Percentiles rank a stretch among this genome's conserved stretches.
Evolutionary conservation across 2,888 invertebrate species (phyloP).

Genomic region (Celastrina argiolus): DNA sequence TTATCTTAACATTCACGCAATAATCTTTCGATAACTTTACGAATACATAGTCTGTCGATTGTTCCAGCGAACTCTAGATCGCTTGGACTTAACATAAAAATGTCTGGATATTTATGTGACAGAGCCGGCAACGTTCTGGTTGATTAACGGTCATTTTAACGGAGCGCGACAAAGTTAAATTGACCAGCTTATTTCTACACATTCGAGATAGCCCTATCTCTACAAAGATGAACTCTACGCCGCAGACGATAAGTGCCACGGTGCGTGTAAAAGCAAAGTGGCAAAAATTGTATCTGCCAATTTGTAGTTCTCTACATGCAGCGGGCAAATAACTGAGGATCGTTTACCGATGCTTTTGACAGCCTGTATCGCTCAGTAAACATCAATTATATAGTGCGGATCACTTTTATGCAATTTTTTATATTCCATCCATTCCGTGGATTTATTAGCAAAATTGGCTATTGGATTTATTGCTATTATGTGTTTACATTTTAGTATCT

Average conservation of each 20-base stretch:
- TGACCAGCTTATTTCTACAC: constrained; percentile 43
- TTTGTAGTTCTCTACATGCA: constrained; percentile 54
- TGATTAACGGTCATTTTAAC: constrained; percentile 25
- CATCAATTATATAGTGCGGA: constrained; percentile 47
- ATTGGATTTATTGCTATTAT: background rate
- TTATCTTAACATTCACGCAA: too few relatives aligned
- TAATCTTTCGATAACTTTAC: too few relatives aligned
- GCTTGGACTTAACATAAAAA: background rate
- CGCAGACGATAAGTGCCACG: constrained; percentile 25
- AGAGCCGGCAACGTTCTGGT: constrained; percentile 13
- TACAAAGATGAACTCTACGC: constrained; percentile 35
- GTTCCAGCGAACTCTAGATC: too few relatives aligned
- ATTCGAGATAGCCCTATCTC: constrained; percentile 23
- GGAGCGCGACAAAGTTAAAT: constrained; percentile 43
- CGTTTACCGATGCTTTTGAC: constrained; percentile 68
- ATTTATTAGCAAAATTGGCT: constrained; percentile 11
- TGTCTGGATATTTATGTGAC: background rate
- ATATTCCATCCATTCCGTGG: constrained; percentile 36
- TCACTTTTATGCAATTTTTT: constrained; percentile 38
- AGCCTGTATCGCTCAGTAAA: constrained; percentile 58
- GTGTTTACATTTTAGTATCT: background rate
- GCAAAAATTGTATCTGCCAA: constrained; percentile 48
- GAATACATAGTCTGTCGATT: too few relatives aligned
- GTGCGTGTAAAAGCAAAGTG: constrained; percentile 30
- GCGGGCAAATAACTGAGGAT: constrained; percentile 58